These are phyloP conservation scores for Xylocampa areola DNA, from an alignment of 2,888 invertebrate species.

Conservation along the genomic window DNA sequence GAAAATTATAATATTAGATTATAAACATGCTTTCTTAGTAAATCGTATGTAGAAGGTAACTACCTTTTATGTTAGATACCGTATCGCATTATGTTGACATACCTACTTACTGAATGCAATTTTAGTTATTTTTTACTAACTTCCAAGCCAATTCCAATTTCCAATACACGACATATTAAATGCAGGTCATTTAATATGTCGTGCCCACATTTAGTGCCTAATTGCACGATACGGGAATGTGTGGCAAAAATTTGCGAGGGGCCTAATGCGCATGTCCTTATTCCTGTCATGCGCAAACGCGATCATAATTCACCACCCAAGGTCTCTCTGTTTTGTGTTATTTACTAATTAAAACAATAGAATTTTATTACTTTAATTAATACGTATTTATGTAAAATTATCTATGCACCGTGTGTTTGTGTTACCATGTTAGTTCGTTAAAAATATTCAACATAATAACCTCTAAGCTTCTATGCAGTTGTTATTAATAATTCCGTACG, in stretches of 20 bases:
- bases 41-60: no score
- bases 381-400: constrained; percentile 21
- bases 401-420: constrained; percentile 18
- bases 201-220: neutral
- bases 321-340: constrained; percentile 66
- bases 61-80: no score
- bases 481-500: constrained; percentile 58
- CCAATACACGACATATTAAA: no score
- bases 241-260: constrained; percentile 18
- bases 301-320: constrained; percentile 54
- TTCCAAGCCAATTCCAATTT: no score
- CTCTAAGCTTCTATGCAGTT: constrained; percentile 56
- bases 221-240: constrained; percentile 1
- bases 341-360: constrained; percentile 56
- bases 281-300: constrained; percentile 64
- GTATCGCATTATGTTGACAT: no score
- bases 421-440: constrained; percentile 1
- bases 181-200: no score
- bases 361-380: constrained; percentile 21
- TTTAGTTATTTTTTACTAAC: no score
- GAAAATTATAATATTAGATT: no score
- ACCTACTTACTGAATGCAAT: no score
- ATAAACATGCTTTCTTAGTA: no score
- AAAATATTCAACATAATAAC: constrained; percentile 45
- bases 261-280: constrained; percentile 64